Percentiles rank a stretch among this genome's conserved stretches.
phyloP scores from a whole-genome alignment of 1,140 invertebrate genomes.

The Drosophila navojoa region DNA sequence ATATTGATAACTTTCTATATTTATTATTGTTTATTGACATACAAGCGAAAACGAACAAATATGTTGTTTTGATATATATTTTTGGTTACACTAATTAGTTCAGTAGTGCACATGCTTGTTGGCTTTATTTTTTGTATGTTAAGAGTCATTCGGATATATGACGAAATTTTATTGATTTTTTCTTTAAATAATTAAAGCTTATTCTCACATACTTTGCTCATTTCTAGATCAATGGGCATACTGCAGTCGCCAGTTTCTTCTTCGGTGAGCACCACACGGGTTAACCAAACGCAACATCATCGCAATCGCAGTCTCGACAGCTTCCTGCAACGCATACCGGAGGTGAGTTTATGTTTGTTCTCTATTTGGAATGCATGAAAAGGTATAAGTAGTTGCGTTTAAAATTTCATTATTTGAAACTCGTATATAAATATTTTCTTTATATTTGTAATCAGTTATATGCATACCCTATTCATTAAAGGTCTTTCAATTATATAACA shows the following conservation, averaged over 20 bases:
- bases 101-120: background rate
- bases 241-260: slow-evolving; percentile 88
- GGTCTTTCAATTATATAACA: too few species aligned
- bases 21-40: background rate
- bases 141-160: slow-evolving; percentile 33
- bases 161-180: slow-evolving; percentile 58
- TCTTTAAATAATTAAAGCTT: background rate
- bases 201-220: slow-evolving; percentile 1
- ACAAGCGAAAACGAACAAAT: too few species aligned
- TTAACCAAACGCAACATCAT: slow-evolving; percentile 89
- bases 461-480: too few species aligned
- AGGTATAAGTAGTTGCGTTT: too few species aligned
- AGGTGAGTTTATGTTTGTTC: slow-evolving; percentile 85
- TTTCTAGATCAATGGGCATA: slow-evolving; percentile 89
- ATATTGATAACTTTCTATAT: slow-evolving; percentile 54
- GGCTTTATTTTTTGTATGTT: background rate
- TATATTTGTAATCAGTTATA: too few species aligned
- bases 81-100: too few species aligned
- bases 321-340: slow-evolving; percentile 92
- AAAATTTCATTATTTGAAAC: too few species aligned
- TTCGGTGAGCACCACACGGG: slow-evolving; percentile 85
- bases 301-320: slow-evolving; percentile 94
- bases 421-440: too few species aligned
- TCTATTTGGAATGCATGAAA: too few species aligned
- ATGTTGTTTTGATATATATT: too few species aligned